A percentile compares a stretch with the other conserved stretches of the same genome.
phyloP scores from a whole-genome alignment of 2,113 vertebrate species.

The Boulengeromyrus knoepffleri region DNA sequence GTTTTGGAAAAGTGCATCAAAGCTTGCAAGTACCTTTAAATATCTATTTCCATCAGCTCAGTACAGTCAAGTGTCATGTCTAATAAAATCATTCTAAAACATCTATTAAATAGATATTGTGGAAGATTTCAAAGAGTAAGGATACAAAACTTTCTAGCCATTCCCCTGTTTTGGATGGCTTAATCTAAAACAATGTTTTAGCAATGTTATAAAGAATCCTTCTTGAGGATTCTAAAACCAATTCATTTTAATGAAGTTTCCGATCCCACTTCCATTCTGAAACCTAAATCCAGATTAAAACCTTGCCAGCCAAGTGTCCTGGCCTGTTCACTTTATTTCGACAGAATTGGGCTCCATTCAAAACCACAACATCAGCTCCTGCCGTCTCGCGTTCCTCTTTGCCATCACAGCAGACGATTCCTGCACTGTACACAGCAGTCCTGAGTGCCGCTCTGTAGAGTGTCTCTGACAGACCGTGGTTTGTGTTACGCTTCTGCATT shows the following conservation, averaged over 20 bases:
- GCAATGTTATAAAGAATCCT: slow-evolving; percentile 29
- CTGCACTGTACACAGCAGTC: not conserved
- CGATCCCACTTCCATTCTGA: slow-evolving; percentile 16
- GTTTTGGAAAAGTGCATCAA: slow-evolving; percentile 13
- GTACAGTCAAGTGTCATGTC: not conserved
- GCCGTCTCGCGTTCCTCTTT: not conserved
- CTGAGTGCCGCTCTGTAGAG: not conserved
- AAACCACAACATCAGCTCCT: not conserved
- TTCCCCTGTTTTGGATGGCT: not conserved
- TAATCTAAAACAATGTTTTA: not conserved
- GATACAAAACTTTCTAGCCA: not conserved
- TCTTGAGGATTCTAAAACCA: slow-evolving; percentile 23
- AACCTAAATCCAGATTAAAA: slow-evolving; percentile 29
- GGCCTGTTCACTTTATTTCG: slow-evolving; percentile 27
- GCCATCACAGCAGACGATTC: not conserved
- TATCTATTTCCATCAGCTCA: not conserved
- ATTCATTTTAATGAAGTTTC: slow-evolving; percentile 31
- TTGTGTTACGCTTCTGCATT: not conserved
- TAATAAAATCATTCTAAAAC: not conserved
- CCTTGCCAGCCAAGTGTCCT: slow-evolving; percentile 31
- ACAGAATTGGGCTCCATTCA: slow-evolving; percentile 19
- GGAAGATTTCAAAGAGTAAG: not conserved
- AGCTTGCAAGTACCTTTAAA: not conserved
- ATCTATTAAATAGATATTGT: not conserved
- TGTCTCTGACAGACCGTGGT: not conserved